phyloP scores from a whole-genome alignment of 2,797 vertebrate species.

The Arremon aurantiirostris region DNA sequence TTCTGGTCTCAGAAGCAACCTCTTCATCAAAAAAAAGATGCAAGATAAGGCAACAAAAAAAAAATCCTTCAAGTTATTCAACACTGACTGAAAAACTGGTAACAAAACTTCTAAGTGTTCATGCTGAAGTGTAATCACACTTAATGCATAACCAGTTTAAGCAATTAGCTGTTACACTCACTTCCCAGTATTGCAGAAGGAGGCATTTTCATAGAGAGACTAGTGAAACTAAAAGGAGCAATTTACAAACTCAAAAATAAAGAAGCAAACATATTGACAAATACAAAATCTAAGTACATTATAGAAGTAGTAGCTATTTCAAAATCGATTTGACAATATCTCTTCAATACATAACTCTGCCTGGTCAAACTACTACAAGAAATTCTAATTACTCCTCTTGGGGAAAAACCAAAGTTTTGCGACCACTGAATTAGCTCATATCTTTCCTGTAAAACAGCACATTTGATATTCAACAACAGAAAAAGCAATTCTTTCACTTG shows the following conservation, averaged over 20 bases:
- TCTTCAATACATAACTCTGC: background rate
- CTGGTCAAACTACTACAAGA: background rate
- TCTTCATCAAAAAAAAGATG: background rate
- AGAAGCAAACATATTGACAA: background rate
- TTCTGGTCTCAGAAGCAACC: background rate
- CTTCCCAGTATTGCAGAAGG: background rate
- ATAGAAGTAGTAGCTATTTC: background rate
- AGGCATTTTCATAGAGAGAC: background rate
- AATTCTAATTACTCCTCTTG: background rate
- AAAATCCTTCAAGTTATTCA: background rate
- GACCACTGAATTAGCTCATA: background rate
- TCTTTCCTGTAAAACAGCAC: background rate
- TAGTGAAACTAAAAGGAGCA: background rate
- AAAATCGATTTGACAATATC: background rate
- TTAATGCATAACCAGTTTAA: background rate
- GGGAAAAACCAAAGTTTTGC: background rate
- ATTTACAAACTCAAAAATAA: background rate
- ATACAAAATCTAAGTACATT: background rate
- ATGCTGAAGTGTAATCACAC: background rate
- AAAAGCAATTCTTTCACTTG: background rate
- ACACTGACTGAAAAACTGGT: background rate
- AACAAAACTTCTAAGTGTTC: background rate
- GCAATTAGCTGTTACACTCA: background rate
- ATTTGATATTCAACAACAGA: background rate
- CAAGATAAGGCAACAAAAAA: background rate